These are phyloP conservation scores for Actinemys pallida DNA, from an alignment of 2,113 vertebrate species.

Conservation along the genomic window DNA sequence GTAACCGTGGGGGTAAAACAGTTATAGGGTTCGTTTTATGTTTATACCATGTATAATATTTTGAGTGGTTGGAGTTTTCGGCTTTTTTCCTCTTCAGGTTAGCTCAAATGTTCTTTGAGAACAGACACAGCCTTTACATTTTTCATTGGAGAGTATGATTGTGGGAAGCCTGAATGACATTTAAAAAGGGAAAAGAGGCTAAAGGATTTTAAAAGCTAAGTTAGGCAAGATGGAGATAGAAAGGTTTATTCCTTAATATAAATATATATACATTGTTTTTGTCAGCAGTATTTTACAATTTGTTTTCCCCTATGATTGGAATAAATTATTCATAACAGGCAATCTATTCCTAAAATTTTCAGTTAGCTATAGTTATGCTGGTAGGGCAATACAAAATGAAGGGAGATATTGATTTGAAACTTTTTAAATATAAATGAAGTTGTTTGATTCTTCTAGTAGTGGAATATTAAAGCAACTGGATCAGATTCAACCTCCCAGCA, in stretches of 20 bases:
- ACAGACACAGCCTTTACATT: conserved; percentile 18
- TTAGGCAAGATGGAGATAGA: conserved; percentile 30
- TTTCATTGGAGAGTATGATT: conserved; percentile 6
- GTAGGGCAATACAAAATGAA: conserved; percentile 62
- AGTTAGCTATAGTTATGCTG: conserved; percentile 63
- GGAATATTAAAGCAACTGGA: conserved; percentile 50
- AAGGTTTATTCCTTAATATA: conserved; percentile 54
- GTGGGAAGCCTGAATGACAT: conserved; percentile 41
- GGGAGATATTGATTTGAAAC: conserved; percentile 81
- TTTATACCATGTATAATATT: not conserved
- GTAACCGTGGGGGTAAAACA: not conserved
- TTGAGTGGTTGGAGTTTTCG: not conserved
- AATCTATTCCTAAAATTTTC: conserved; percentile 73
- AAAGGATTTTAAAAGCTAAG: conserved; percentile 37
- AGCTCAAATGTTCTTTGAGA: conserved; percentile 25
- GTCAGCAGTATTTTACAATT: conserved; percentile 69
- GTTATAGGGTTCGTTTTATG: not conserved
- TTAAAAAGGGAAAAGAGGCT: conserved; percentile 21
- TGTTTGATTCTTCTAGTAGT: conserved; percentile 63
- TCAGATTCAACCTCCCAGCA: conserved; percentile 29
- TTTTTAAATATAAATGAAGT: conserved; percentile 85
- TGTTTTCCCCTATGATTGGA: conserved; percentile 66
- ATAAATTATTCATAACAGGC: conserved; percentile 72
- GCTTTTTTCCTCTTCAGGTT: conserved; percentile 44
- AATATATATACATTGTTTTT: conserved; percentile 56